Evolutionary conservation across 2,888 invertebrate genomes (phyloP).

Genomic region (Platycnemis pennipes): DNA sequence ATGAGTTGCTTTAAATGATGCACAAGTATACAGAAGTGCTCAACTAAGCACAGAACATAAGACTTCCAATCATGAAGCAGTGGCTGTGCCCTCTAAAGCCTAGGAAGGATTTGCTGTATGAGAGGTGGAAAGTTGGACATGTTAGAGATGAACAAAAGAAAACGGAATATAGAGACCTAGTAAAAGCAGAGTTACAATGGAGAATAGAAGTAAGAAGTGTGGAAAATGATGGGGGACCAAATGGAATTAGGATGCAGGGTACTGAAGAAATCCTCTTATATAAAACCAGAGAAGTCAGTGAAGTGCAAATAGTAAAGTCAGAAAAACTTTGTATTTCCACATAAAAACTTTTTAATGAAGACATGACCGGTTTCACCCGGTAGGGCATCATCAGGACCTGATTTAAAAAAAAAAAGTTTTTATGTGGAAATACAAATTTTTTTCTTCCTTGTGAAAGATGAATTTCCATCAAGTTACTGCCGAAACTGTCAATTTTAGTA

Average conservation of each 20-base stretch:
- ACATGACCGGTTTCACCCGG: too few species aligned
- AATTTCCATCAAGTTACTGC: too few species aligned
- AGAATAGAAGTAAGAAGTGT: neutral
- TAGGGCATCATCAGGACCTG: too few species aligned
- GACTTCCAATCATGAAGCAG: neutral
- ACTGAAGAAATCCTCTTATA: neutral
- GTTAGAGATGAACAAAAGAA: neutral
- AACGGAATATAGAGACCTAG: neutral
- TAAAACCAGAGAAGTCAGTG: neutral
- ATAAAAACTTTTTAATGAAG: too few species aligned
- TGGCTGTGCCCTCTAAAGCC: neutral
- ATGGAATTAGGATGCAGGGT: neutral
- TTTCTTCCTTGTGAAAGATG: too few species aligned
- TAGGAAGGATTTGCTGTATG: neutral
- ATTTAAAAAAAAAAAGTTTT: too few species aligned
- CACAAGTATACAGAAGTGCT: neutral
- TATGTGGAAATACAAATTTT: too few species aligned
- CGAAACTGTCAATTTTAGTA: too few species aligned
- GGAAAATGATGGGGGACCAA: neutral
- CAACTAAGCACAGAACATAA: neutral
- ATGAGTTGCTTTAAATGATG: neutral
- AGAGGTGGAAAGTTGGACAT: neutral
- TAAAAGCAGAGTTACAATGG: neutral
- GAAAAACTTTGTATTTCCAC: too few species aligned
- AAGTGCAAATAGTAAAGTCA: neutral